Conservation (phyloP, 2,797 vertebrate species). For the Columba guinea region DNA sequence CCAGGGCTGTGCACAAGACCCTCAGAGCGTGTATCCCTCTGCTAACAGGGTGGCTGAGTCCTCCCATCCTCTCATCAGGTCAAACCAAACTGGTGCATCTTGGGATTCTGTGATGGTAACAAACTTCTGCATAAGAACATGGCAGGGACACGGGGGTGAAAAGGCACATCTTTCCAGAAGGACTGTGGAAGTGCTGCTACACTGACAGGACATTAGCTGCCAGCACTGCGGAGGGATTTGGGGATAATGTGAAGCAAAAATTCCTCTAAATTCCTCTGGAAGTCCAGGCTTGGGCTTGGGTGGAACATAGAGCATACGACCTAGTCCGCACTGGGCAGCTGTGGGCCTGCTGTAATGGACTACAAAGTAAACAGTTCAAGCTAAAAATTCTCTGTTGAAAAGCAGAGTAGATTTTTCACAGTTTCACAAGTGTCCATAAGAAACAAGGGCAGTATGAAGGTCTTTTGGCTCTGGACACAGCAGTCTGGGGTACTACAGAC, state of each 20-base stretch:
- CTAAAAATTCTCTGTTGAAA: neutral
- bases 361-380: neutral
- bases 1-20: neutral
- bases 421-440: neutral
- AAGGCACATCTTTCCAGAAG: neutral
- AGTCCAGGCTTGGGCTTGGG: neutral
- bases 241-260: neutral
- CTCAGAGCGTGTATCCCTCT: neutral
- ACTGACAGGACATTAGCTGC: neutral
- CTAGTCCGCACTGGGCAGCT: neutral
- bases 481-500: neutral
- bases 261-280: neutral
- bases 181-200: neutral
- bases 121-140: rapidly evolving
- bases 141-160: rapidly evolving
- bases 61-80: neutral
- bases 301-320: rapidly evolving
- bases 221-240: neutral
- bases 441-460: neutral
- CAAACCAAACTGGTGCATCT: neutral
- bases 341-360: neutral
- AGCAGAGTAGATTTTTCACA: neutral
- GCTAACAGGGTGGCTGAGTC: neutral
- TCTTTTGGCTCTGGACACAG: neutral
- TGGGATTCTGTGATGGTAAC: neutral